Conservation (phyloP, 92 coral and sea anemone species). For the Pocillopora meandrina region DNA sequence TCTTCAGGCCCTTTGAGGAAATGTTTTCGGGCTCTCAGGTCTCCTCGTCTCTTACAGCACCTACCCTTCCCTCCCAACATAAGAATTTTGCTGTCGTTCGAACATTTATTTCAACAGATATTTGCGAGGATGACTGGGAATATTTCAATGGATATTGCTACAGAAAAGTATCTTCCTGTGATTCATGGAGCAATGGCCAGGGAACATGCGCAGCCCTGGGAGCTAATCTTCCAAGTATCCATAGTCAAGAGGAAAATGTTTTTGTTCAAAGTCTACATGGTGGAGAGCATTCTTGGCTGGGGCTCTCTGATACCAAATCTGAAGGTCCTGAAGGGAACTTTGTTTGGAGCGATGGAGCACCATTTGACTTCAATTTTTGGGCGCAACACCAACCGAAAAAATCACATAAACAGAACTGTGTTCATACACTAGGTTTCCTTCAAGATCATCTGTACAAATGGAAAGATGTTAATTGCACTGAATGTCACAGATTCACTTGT, state of each 20-base stretch:
- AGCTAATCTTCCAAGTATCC: no score
- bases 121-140: neutral
- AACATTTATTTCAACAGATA: neutral
- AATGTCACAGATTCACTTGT: neutral
- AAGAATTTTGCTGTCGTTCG: no score
- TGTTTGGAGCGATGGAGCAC: neutral
- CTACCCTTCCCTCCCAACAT: no score
- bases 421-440: neutral
- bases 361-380: conserved; percentile 2
- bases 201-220: neutral
- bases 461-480: neutral
- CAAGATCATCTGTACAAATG: conserved; percentile 1
- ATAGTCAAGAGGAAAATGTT: neutral
- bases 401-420: neutral
- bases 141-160: neutral
- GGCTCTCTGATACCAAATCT: neutral
- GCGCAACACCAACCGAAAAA: neutral
- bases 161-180: neutral
- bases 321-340: neutral
- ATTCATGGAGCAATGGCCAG: neutral
- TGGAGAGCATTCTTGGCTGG: neutral
- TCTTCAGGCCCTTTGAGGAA: no score
- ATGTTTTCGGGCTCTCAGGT: no score
- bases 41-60: no score
- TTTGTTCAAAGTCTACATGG: neutral